Evolutionary conservation across 2,888 invertebrate genomes (phyloP).

Genomic region (Leptopilina drosophilae): DNA sequence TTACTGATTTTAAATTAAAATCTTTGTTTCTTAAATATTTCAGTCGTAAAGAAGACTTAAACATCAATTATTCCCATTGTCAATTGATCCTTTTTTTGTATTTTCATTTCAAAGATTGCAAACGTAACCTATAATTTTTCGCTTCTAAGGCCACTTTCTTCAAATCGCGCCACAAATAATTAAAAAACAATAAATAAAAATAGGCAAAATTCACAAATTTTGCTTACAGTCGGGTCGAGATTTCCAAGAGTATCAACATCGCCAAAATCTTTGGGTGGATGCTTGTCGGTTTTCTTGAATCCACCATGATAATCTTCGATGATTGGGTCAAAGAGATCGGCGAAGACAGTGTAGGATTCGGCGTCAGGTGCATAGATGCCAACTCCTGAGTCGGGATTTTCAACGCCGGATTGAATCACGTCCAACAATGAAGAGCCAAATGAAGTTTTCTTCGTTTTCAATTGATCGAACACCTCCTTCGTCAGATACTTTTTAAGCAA

Average conservation of each 20-base stretch:
- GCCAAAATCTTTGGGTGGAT: slow-evolving; percentile 96
- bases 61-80: too few relatives aligned
- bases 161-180: too few relatives aligned
- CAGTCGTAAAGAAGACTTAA: too few relatives aligned
- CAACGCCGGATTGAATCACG: slow-evolving; percentile 96
- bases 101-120: too few relatives aligned
- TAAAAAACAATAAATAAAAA: too few relatives aligned
- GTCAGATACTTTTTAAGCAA: slow-evolving; percentile 97
- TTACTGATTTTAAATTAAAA: too few relatives aligned
- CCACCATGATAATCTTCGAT: slow-evolving; percentile 98
- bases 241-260: slow-evolving; percentile 93
- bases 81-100: too few relatives aligned
- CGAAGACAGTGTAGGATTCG: slow-evolving; percentile 94
- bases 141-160: too few relatives aligned
- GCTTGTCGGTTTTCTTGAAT: slow-evolving; percentile 95
- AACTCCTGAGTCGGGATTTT: slow-evolving; percentile 97
- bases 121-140: too few relatives aligned
- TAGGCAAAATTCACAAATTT: neutral
- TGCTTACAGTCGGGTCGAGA: slow-evolving; percentile 87
- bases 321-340: slow-evolving; percentile 97
- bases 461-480: slow-evolving; percentile 92
- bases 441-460: slow-evolving; percentile 95
- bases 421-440: slow-evolving; percentile 96
- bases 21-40: too few relatives aligned
- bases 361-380: slow-evolving; percentile 99